phyloP scores from a whole-genome alignment of 2,888 invertebrate genomes.

The Drosophila barbarae region DNA sequence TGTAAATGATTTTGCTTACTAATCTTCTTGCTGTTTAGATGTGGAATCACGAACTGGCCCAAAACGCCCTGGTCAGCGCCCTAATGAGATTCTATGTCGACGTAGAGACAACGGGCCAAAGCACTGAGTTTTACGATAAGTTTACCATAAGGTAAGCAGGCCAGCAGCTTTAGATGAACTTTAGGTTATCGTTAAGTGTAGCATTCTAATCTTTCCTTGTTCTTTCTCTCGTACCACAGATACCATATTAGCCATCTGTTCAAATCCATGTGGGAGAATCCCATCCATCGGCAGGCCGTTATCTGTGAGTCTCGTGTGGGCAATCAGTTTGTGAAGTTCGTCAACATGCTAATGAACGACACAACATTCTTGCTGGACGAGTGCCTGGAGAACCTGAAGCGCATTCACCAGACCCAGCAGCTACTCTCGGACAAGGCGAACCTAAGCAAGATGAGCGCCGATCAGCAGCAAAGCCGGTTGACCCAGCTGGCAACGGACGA shows the following conservation, averaged over 20 bases:
- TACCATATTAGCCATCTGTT: conserved; percentile 98
- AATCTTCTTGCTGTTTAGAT: conserved; percentile 82
- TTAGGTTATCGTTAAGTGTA: not conserved
- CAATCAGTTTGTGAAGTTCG: conserved; percentile 96
- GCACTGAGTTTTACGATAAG: conserved; percentile 99
- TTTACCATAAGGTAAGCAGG: conserved; percentile 90
- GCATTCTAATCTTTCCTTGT: too few species aligned
- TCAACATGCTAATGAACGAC: conserved; percentile 98
- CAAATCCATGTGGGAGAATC: conserved; percentile 96
- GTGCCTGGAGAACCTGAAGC: conserved; percentile 93
- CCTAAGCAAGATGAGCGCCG: conserved; percentile 85
- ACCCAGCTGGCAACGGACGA: conserved; percentile 91
- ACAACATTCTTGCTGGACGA: conserved; percentile 98
- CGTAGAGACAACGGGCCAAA: conserved; percentile 97
- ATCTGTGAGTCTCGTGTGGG: conserved; percentile 94
- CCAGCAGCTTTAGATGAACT: not conserved
- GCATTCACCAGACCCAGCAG: conserved; percentile 89
- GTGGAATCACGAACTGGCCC: conserved; percentile 92
- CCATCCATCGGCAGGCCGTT: conserved; percentile 91
- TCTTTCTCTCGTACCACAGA: conserved; percentile 56
- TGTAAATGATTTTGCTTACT: not conserved
- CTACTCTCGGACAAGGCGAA: conserved; percentile 85
- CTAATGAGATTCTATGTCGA: conserved; percentile 99
- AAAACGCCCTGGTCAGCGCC: conserved; percentile 90
- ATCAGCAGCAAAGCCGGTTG: conserved; percentile 87